Evolutionary conservation across 1,140 invertebrate genomes (phyloP), one percentile per base, ranked within the genome.

Genomic region (Phenacoccus solenopsis): DNA sequence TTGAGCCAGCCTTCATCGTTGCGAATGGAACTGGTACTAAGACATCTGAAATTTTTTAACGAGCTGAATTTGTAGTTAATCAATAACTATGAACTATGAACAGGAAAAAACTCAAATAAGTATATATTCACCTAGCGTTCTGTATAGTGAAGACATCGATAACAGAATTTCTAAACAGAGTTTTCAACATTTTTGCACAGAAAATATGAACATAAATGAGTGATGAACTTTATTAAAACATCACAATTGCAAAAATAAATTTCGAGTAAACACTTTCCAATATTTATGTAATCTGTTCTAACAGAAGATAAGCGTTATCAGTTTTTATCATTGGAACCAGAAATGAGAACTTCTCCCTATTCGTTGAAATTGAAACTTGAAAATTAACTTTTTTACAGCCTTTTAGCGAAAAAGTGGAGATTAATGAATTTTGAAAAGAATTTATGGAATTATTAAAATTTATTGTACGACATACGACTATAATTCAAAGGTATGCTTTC

Each of bases 1-100:
- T 87, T 92, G 57, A 96, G 82, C 91, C 93, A 96, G 75, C 90
- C 86, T 81, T 93, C 90, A 61, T 79, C 81, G 74, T 83, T 82
- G 70, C 84, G 80, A 28, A 80, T 74, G 56, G 77, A 76, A 25
- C 80, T 77, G 71, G 80, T 81, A 72, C 83, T 81, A 70, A 64
- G 2, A 27, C 20, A 64, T 64, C 59, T 64, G 25, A 9, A 25
- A 25, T 38, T 38, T 38, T n/a, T n/a, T n/a, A n/a, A n/a, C n/a
- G n/a, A n/a, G n/a, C n/a, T n/a, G n/a, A n/a, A n/a, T n/a, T n/a
- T n/a, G n/a, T n/a, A n/a, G n/a, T n/a, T n/a, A n/a, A n/a, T n/a
- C n/a, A 49, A 49, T 4, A 49, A 16, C 3, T 49, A 49, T 49
- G 13, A 9, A 16, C 16, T 49, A 49, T 9, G 20, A 49, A 9